These are phyloP conservation scores for Arrhopalites spinosus DNA, from an alignment of 2,888 invertebrate genomes.

Conservation along the genomic window DNA sequence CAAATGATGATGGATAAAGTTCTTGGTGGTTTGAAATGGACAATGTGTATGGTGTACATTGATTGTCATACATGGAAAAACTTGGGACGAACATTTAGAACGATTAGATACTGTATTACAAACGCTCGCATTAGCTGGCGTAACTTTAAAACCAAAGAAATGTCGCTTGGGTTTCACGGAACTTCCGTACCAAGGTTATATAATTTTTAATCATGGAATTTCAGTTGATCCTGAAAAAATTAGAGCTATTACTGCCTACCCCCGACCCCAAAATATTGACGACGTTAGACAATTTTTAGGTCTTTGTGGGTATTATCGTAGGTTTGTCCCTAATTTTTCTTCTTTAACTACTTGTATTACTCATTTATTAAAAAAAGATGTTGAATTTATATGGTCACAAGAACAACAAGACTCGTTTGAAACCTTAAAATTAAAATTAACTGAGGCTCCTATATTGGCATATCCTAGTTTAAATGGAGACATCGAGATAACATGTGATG, in stretches of 20 bases:
- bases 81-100: background rate
- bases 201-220: conserved; percentile 56
- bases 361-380: conserved; percentile 47
- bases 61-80: conserved; percentile 9
- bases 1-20: conserved; percentile 11
- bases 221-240: conserved; percentile 53
- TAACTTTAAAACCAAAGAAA: background rate
- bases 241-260: conserved; percentile 48
- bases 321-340: conserved; percentile 54
- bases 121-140: background rate
- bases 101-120: background rate
- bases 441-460: background rate
- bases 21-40: conserved; percentile 27
- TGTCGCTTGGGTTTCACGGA: background rate
- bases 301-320: conserved; percentile 56
- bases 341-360: conserved; percentile 54
- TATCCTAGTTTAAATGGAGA: background rate
- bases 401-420: conserved; percentile 44
- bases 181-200: conserved; percentile 53
- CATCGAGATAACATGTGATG: background rate
- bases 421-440: conserved; percentile 1
- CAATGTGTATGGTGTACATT: conserved; percentile 24
- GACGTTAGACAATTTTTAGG: conserved; percentile 56
- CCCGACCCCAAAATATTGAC: conserved; percentile 46
- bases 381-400: conserved; percentile 39